Base-by-base conservation (phyloP, 2,113 vertebrate genomes). In the Oxyura jamaicensis region DNA sequence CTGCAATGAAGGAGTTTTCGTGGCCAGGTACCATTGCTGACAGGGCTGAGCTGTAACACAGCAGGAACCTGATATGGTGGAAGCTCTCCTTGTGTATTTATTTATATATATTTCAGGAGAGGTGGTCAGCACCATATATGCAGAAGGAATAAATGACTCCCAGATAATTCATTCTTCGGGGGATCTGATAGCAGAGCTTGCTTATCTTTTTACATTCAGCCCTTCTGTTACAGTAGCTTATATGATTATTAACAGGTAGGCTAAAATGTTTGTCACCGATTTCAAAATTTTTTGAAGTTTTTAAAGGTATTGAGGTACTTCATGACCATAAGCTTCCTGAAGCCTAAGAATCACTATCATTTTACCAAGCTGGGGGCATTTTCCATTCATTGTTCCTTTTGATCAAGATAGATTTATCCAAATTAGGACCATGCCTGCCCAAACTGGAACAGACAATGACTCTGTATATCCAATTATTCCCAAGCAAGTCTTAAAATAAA, bases 101-200 rank as follows among this genome's bases (percentile, higher is more conserved):
- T 96, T 97, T 97, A 95, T 97, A 97, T 97, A 94, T 96, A 83
- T 95, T 93, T 94, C 79, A 93, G 69, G 92, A 86, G 55, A 91
- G 63, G 33, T 92, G 11, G 3, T 92, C 91, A 82, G 80, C 41
- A 97, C 96, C 74, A 72, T 84, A 96, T 96, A 90, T 83, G 87
- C 82, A 91, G 58, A 83, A 96, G 75, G 89, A 96, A 94, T 73
- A 92, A 95, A 96, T 87, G 11, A 89, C 58, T 94, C 68, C 44
- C 36, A 96, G 90, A 85, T 96, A 84, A 65, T 91, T 95, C 67
- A 78, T 92, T 95, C 60, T 83, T 66, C 33, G 21, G 4, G 5
- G 12, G 11, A 96, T 96, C 93, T 96, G 58, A 85, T 78, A 88
- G 36, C 67, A 87, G 60, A 39, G 3, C 89, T 97, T 95, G 36